Evolutionary conservation across 30 jellyfish, hydroid and myxozoan species (phyloP).

Genomic region (Chironex yamaguchii): DNA sequence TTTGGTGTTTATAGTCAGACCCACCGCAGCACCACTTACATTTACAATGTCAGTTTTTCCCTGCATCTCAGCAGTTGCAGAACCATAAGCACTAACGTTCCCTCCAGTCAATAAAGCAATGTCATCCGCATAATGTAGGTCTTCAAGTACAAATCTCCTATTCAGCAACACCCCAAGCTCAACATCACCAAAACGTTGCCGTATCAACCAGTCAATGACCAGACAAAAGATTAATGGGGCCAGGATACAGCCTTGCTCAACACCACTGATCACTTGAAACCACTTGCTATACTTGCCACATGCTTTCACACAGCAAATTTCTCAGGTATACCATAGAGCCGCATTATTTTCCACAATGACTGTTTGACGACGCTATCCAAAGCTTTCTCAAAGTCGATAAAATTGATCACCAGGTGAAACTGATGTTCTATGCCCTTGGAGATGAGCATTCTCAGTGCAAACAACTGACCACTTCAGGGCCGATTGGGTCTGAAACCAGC

Average conservation of each 20-base stretch:
- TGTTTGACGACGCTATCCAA: too few species aligned
- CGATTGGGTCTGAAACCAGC: too few species aligned
- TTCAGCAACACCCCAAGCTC: neutral
- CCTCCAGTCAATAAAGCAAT: neutral
- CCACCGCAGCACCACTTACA: neutral
- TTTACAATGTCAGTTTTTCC: neutral
- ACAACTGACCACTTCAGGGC: too few species aligned
- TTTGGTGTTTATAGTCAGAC: neutral
- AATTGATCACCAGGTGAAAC: too few species aligned
- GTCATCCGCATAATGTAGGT: neutral
- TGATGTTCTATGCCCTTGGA: too few species aligned
- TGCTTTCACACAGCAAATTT: too few species aligned
- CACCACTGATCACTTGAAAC: neutral
- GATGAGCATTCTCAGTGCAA: too few species aligned
- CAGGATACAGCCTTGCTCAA: neutral
- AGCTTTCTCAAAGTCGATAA: too few species aligned
- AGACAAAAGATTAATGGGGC: neutral
- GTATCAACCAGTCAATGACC: neutral
- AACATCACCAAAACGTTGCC: neutral
- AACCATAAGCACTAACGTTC: neutral
- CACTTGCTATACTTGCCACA: too few species aligned
- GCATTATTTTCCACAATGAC: too few species aligned
- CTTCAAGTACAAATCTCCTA: neutral
- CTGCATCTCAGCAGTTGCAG: neutral
- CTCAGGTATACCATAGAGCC: too few species aligned